Base-by-base conservation (phyloP, 2,888 invertebrate species). In the Aphrophora alni region DNA sequence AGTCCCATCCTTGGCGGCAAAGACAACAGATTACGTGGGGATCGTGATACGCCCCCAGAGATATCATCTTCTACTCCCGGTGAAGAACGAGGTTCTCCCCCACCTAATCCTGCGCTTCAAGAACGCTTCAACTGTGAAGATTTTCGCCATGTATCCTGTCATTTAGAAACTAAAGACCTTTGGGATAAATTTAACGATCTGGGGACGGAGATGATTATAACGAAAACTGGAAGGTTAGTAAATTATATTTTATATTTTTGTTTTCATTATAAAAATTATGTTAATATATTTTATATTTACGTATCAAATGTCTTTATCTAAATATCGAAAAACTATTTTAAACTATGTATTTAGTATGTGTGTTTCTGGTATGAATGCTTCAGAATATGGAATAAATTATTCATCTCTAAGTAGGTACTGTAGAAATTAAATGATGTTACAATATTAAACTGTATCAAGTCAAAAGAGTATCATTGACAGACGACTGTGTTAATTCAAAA, bases 171-270 rank as follows among this genome's bases (percentile, higher is more conserved):
- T 83, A 94, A 94, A 88, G 95, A 95, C 82, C 89, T 95, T 81
- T 95, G 95, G 95, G 93, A 94, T 88, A 94, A 95, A 88, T 95
- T 95, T 89, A 91, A 92, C 87, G 92, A 92, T 86, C 90, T 95
- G 81, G 94, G 94, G 33, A 95, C 95, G 0, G 95, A 95, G 89
- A 95, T 95, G 95, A 95, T 95, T 88, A 95, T 95, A 88, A 95
- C 95, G 14, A 95, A 95, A 88, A 94, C 94, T 82, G 95, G 95
- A 87, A 91, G 95, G 94, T 78, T 1, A 70, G 82, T 68, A 44
- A 94, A 87, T n/a, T 21, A 4, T 68, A 25, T 68, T n/a, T n/a
- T n/a, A n/a, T n/a, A n/a, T n/a, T n/a, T n/a, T n/a, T n/a, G n/a
- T n/a, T 27, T 72, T 26, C 72, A 14, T 8, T 21, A 24, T 21